Base-by-base conservation (phyloP, 2,797 vertebrate species). In the Apogon hyalosoma region DNA sequence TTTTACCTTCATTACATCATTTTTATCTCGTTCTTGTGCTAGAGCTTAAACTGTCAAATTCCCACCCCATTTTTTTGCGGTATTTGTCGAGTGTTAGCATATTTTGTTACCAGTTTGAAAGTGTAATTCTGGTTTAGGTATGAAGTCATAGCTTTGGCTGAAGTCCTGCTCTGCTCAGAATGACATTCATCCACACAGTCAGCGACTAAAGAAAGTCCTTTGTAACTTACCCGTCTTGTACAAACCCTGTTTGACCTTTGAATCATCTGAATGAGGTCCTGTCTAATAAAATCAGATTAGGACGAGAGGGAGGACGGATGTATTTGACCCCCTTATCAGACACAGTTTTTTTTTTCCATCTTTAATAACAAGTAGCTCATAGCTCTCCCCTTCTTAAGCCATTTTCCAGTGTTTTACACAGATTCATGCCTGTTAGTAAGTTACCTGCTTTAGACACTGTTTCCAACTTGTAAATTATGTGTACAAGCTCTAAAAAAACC, bases 161-260 rank as follows among this genome's bases (percentile, higher is more conserved):
- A 3, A 12, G 40, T 39, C 56, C 8, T 33, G 24, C 58, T 36
- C 19, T 0, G 14, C 42, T 36, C 28, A 63, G 7, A 36, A 24
- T 24, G 16, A 63, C 14, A 46, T 42, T 36, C n/a, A 38, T 21
- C 21, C n/a, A 46, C 42, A 0, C 4, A 43, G 45, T 2, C 39
- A 5, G 1, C 10, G 49, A 16, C 38, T 28, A 46, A 59, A 52
- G 36, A 53, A 45, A 70, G 48, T 18, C 2, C 14, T 51, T 42
- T 45, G 65, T 43, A 68, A 73, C 69, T 78, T 49, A 73, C 67
- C 62, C 47, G n/a, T 15, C 7, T n/a, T 4, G 2, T 11, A 16
- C 2, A 24, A 48, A 57, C 2, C 2, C 70, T n/a, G 40, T 55
- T 62, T 70, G 75, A 85, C 66, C 77, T 69, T 79, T 71, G 55